phyloP scores from a whole-genome alignment of 2,888 invertebrate species.

The Drosophila koepferae region DNA sequence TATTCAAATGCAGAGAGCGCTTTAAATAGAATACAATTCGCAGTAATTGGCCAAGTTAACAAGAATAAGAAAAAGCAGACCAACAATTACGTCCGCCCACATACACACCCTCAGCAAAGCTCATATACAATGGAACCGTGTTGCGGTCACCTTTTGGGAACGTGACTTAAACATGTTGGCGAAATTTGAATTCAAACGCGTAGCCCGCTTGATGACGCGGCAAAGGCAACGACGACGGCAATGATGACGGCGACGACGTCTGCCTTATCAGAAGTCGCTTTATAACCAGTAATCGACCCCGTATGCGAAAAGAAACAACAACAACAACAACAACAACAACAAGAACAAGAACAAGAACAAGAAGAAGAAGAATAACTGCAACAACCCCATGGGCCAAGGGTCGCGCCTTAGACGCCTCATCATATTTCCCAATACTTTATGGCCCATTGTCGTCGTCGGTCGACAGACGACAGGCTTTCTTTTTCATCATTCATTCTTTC shows the following conservation, averaged over 20 bases:
- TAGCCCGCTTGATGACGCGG: conserved; percentile 15
- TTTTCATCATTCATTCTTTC: conserved; percentile 25
- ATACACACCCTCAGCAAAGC: background rate
- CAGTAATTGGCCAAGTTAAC: conserved; percentile 40
- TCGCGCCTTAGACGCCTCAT: conserved; percentile 37
- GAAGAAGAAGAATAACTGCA: conserved; percentile 15
- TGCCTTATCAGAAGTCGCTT: conserved; percentile 33
- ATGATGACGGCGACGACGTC: background rate
- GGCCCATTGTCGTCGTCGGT: conserved; percentile 46
- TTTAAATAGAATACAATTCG: conserved; percentile 48
- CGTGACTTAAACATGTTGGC: conserved; percentile 37
- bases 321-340: too few species aligned
- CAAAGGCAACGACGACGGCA: too few species aligned
- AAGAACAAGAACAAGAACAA: conserved; percentile 18
- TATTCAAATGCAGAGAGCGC: conserved; percentile 65
- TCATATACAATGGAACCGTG: conserved; percentile 1
- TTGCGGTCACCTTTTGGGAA: conserved; percentile 33
- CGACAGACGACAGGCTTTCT: conserved; percentile 39
- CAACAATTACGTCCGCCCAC: conserved; percentile 14
- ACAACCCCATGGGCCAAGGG: conserved; percentile 61
- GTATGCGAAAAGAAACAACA: conserved; percentile 12
- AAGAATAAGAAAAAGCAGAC: conserved; percentile 7
- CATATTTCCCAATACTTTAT: conserved; percentile 60
- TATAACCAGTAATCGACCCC: conserved; percentile 49
- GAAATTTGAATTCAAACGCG: conserved; percentile 5